Evolutionary conservation across 2,888 invertebrate genomes (phyloP).

Genomic region (Teleiodes luculella): DNA sequence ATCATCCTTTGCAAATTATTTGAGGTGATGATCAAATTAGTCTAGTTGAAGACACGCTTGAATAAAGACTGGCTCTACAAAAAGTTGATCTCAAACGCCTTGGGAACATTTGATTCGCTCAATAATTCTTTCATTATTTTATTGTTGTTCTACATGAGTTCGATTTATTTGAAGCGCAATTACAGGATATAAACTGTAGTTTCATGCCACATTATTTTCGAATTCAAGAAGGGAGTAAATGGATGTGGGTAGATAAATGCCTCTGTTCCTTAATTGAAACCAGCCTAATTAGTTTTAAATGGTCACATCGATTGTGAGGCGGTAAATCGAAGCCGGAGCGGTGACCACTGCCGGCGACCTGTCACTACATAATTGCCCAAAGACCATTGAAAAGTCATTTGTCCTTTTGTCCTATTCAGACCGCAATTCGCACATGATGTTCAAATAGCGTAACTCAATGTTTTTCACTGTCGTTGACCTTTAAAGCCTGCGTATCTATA

Average conservation of each 20-base stretch:
- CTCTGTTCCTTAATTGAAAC: constrained; percentile 30
- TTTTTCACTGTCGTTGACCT: constrained; percentile 7
- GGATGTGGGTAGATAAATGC: constrained; percentile 27
- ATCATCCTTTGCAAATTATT: constrained; percentile 10
- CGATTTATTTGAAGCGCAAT: constrained; percentile 11
- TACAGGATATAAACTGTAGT: constrained; percentile 15
- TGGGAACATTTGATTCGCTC: background rate
- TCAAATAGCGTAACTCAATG: constrained; percentile 27
- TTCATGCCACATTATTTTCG: constrained; percentile 14
- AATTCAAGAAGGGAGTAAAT: constrained; percentile 7
- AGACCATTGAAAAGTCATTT: constrained; percentile 20
- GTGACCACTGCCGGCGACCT: constrained; percentile 9
- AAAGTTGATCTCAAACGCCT: background rate
- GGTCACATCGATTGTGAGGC: constrained; percentile 27
- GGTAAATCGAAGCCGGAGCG: constrained; percentile 25
- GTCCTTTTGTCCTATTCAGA: constrained; percentile 16
- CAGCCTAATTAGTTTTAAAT: constrained; percentile 34
- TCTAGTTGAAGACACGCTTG: background rate
- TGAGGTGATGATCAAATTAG: background rate
- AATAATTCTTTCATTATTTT: constrained; percentile 4
- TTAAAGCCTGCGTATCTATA: background rate
- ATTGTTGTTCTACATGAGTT: background rate
- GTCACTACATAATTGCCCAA: constrained; percentile 27
- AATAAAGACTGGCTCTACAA: background rate
- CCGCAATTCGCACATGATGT: constrained; percentile 22